Base-by-base conservation (phyloP, 2,113 vertebrate genomes). In the Dromaius novaehollandiae region DNA sequence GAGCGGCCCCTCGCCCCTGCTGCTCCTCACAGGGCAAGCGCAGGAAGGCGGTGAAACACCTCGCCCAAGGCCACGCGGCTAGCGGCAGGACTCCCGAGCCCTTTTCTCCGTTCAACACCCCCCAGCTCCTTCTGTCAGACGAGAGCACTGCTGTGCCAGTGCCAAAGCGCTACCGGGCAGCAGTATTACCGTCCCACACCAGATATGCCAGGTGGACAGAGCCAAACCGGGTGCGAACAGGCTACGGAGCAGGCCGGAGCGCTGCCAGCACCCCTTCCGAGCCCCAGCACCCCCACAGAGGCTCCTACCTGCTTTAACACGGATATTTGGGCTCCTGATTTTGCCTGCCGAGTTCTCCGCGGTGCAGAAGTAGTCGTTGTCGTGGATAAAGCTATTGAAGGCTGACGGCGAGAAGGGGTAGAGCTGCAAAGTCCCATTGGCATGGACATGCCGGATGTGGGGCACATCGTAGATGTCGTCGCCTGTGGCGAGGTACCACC, bases 381-480 rank as follows among this genome's bases (percentile, higher is more conserved):
- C 99, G 82, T 99, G 99, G 98, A 99, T 99, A 96, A 99, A 99
- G 98, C 99, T 99, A 94, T 99, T 99, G 99, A 99, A 99, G 98
- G 99, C 99, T 91, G 99, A 99, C 96, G 99, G 99, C 96, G 99
- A 99, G 98, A 99, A 99, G 92, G 99, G 99, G 98, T 99, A 99
- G 97, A 99, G 99, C 97, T 99, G 99, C 94, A 99, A 98, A 42
- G 99, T 99, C 98, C 99, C 99, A 48, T 99, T 99, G 98, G 99
- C 99, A 87, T 99, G 99, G 97, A 99, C 99, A 44, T 99, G 99
- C 94, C 99, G 98, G 98, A 99, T 99, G 98, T 99, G 99, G 58
- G 99, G 99, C 98, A 99, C 99, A 96, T 99, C 99, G 65, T 99
- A 99, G 98, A 99, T 99, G 99, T 99, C 99, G 92, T 99, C 99